phyloP scores from a whole-genome alignment of 1,140 invertebrate genomes.

The Anastrepha obliqua region DNA sequence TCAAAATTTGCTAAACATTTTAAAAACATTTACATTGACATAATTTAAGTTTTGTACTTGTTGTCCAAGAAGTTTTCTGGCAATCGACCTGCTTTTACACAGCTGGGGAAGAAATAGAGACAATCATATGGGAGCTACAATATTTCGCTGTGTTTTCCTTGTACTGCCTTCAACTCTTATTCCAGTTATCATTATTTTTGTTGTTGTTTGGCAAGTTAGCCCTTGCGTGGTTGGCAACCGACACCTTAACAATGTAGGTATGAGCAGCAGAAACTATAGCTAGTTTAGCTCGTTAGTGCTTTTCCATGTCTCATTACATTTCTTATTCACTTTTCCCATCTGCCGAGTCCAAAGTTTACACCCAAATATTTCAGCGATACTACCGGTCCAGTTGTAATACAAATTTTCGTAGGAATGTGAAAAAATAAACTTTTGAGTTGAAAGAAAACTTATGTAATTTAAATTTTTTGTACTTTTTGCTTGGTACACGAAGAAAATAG shows the following conservation, averaged over 20 bases:
- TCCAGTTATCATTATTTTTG: slow-evolving; percentile 17
- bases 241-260: not conserved
- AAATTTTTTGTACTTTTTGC: slow-evolving; percentile 1
- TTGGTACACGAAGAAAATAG: not conserved
- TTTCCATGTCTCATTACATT: slow-evolving; percentile 43
- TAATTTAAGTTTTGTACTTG: not conserved
- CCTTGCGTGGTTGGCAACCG: not conserved
- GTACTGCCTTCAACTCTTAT: not conserved
- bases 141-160: not conserved
- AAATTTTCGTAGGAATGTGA: not conserved
- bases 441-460: slow-evolving; percentile 32
- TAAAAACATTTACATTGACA: slow-evolving; percentile 27
- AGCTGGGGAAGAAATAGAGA: not conserved
- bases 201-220: slow-evolving; percentile 16
- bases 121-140: not conserved
- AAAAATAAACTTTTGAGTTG: slow-evolving; percentile 14
- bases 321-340: slow-evolving; percentile 39
- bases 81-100: not conserved
- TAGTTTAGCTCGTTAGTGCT: slow-evolving; percentile 45
- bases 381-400: slow-evolving; percentile 18
- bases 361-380: not conserved
- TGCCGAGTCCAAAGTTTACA: slow-evolving; percentile 25
- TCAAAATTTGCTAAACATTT: slow-evolving; percentile 50
- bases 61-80: not conserved
- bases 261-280: not conserved